phyloP scores from a whole-genome alignment of 2,797 vertebrate genomes.

The Chromobotia macracanthus region DNA sequence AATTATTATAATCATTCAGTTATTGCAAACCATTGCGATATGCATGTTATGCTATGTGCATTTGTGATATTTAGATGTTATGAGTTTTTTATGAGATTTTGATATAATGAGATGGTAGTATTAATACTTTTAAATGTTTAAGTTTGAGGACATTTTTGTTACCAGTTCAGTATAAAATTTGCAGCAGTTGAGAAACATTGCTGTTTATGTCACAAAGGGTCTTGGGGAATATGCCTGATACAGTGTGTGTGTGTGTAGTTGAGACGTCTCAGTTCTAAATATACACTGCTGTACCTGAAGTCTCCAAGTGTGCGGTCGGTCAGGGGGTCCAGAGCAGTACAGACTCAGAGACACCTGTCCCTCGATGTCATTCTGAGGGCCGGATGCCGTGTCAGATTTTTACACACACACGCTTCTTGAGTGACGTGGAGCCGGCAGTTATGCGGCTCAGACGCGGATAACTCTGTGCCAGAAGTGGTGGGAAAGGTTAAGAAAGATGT shows the following conservation, averaged over 20 bases:
- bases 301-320: constrained; percentile 36
- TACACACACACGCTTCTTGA: constrained; percentile 46
- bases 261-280: constrained; percentile 53
- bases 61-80: too few species aligned
- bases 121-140: neutral
- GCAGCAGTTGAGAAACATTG: neutral
- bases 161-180: too few species aligned
- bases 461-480: constrained; percentile 11
- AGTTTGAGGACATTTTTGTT: neutral
- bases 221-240: neutral
- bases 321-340: constrained; percentile 43
- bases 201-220: constrained; percentile 25
- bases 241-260: constrained; percentile 57
- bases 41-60: neutral
- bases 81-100: too few species aligned
- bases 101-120: neutral
- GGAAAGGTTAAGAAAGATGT: constrained; percentile 32
- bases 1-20: too few species aligned
- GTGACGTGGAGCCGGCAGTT: constrained; percentile 61
- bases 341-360: constrained; percentile 57
- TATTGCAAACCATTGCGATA: too few species aligned
- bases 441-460: constrained; percentile 38
- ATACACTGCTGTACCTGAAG: constrained; percentile 57
- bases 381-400: constrained; percentile 58
- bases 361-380: constrained; percentile 55